Percentiles rank a stretch among this genome's conserved stretches.
These are phyloP conservation scores for Rhopalosiphum nymphaeae DNA, from an alignment of 2,888 invertebrate species.

Conservation along the genomic window DNA sequence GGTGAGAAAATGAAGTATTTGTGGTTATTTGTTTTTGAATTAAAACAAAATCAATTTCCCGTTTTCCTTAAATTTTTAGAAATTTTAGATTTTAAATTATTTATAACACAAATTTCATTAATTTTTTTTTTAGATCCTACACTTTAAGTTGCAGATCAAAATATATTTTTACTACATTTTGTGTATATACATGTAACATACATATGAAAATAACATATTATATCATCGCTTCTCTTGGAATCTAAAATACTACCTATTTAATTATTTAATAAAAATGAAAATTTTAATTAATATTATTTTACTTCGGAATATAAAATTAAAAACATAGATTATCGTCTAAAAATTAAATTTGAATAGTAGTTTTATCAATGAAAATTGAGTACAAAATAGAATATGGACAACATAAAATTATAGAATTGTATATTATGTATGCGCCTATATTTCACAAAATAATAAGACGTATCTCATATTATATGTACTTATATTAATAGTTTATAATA, in stretches of 20 bases:
- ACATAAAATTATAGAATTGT: not conserved
- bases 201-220: too few relatives aligned
- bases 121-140: too few relatives aligned
- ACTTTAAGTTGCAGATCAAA: too few relatives aligned
- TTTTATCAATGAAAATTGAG: not conserved
- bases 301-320: not conserved
- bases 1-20: too few relatives aligned
- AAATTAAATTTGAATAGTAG: not conserved
- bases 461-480: not conserved
- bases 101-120: too few relatives aligned
- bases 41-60: too few relatives aligned
- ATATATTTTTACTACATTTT: too few relatives aligned
- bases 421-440: not conserved
- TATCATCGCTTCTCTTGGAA: too few relatives aligned
- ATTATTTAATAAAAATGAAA: not conserved
- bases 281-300: not conserved
- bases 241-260: not conserved
- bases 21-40: too few relatives aligned
- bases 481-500: not conserved
- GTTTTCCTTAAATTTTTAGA: too few relatives aligned
- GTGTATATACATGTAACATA: too few relatives aligned
- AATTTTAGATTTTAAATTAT: too few relatives aligned
- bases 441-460: not conserved
- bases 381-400: not conserved
- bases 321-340: not conserved